Evolutionary conservation across 2,888 invertebrate species (phyloP).

Genomic region (Ichneumoninae sp.): DNA sequence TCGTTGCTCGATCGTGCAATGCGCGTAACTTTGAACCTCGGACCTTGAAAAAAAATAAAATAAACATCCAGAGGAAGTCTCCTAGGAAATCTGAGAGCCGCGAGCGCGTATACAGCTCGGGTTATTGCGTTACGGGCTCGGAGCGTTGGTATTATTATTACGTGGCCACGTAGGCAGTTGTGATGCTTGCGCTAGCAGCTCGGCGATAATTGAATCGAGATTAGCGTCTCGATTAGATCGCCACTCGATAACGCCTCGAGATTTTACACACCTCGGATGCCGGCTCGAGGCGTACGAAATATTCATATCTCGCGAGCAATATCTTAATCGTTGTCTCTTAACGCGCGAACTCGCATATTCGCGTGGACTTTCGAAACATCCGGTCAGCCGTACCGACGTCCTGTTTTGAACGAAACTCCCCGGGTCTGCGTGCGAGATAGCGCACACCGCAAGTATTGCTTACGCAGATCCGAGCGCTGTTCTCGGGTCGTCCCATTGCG

Average conservation of each 20-base stretch:
- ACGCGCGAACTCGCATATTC: neutral
- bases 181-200: conserved; percentile 24
- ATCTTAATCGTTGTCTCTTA: neutral
- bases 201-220: conserved; percentile 48
- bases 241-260: conserved; percentile 26
- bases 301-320: neutral
- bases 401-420: conserved; percentile 51
- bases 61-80: neutral
- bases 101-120: neutral
- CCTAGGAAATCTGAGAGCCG: conserved; percentile 4
- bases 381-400: conserved; percentile 56
- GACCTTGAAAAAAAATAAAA: neutral
- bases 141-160: conserved; percentile 19
- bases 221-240: conserved; percentile 43
- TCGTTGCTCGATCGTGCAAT: conserved; percentile 14
- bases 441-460: conserved; percentile 45
- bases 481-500: conserved; percentile 15
- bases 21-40: conserved; percentile 17
- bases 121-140: conserved; percentile 29
- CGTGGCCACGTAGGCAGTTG: conserved; percentile 23
- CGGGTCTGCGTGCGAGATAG: conserved; percentile 33
- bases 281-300: neutral
- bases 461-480: conserved; percentile 16
- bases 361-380: conserved; percentile 50
- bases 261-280: neutral